Evolutionary conservation across 1,140 invertebrate genomes (phyloP), one percentile per base, ranked within the genome.

Genomic region (Ips typographus): DNA sequence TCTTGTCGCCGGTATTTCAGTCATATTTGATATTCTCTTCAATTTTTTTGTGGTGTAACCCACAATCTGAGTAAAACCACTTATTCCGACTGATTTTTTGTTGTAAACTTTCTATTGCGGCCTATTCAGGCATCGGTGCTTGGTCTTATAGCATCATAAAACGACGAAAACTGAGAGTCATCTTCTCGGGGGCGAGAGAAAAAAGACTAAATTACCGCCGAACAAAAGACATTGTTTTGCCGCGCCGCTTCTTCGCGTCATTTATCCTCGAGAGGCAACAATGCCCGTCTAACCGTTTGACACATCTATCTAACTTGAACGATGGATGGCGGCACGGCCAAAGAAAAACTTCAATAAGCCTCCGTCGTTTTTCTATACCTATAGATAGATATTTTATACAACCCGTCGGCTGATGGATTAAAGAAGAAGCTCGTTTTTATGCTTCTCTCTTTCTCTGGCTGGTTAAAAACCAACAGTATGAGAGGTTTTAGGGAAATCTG

Each of bases 181-280:
- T 58, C 56, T n/a, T 40, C 6, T 58, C 56, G 40, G 40, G 56
- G 44, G 44, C 44, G 44, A 22, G 22, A 22, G 7, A 71, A 70
- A 68, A 73, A 75, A 77, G 72, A 77, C 72, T 78, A 77, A 78
- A 78, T 78, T 78, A 78, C 75, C 77, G 76, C 71, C 77, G 37
- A 83, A 84, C 82, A 83, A 84, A 83, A 78, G 77, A 80, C 74
- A 82, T 80, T 84, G 82, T 84, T 84, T 83, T 58, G 82, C 82
- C 83, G 82, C 80, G 80, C 82, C 81, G 82, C 78, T 78, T 77
- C n/a, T 73, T 75, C 75, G 53, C 62, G 78, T 81, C 82, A 83
- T 84, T 84, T 83, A 84, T 84, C 81, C 40, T 58, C 40, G 83
- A 80, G 74, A 76, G 74, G 76, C 74, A 77, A 84, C 82, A 83